Percentiles rank a stretch among this genome's conserved stretches.
phyloP scores from a whole-genome alignment of 2,888 invertebrate genomes.

The Coleophora deauratella region DNA sequence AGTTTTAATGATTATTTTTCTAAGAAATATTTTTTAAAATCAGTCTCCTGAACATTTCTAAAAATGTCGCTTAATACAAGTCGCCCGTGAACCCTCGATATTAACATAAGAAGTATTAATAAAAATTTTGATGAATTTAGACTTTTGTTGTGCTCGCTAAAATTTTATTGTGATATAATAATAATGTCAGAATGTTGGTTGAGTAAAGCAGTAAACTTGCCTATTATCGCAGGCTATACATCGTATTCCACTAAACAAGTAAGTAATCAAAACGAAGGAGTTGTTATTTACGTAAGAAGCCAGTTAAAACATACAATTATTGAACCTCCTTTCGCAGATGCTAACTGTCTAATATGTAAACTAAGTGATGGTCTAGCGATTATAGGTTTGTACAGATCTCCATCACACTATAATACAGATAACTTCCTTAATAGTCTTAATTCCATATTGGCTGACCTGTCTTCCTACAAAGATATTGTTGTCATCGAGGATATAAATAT shows the following conservation, averaged over 20 bases:
- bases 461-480: slow-evolving; percentile 4
- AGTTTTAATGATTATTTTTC: too few species aligned
- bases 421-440: slow-evolving; percentile 9
- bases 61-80: too few species aligned
- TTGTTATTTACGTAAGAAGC: slow-evolving; percentile 1
- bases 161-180: slow-evolving; percentile 1
- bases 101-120: not conserved
- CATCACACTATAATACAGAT: slow-evolving; percentile 3
- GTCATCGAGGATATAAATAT: slow-evolving; percentile 12
- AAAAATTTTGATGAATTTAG: slow-evolving; percentile 1
- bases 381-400: slow-evolving; percentile 11
- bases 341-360: slow-evolving; percentile 4
- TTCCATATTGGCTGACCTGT: slow-evolving; percentile 1
- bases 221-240: not conserved
- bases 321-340: slow-evolving; percentile 3
- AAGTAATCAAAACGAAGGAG: slow-evolving; percentile 4
- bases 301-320: not conserved
- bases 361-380: slow-evolving; percentile 1
- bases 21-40: too few species aligned
- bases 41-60: too few species aligned
- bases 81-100: too few species aligned
- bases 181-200: slow-evolving; percentile 7
- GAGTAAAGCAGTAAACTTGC: not conserved
- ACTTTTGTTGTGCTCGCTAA: not conserved
- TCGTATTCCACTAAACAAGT: not conserved